A percentile compares a stretch with the other conserved stretches of the same genome.
Evolutionary conservation across 2,888 invertebrate genomes (phyloP).

Genomic region (Cryptocephalus moraei): DNA sequence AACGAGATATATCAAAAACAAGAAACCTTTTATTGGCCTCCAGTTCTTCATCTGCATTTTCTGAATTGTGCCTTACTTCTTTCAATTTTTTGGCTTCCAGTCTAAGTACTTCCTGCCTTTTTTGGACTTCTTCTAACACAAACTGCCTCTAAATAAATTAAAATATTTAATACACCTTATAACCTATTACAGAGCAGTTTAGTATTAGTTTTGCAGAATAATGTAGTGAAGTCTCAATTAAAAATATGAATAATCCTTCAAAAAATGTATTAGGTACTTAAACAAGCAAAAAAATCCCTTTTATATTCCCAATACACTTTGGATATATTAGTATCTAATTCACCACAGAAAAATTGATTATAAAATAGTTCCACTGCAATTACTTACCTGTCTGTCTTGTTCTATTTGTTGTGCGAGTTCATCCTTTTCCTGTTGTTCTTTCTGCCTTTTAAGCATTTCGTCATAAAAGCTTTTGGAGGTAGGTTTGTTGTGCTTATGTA

Average conservation of each 20-base stretch:
- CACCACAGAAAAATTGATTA: neutral
- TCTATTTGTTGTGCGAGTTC: slow-evolving; percentile 51
- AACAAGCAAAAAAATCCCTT: neutral
- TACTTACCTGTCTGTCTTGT: slow-evolving; percentile 53
- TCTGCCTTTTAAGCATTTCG: slow-evolving; percentile 71
- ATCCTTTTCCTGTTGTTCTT: slow-evolving; percentile 54
- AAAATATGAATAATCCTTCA: too few relatives aligned
- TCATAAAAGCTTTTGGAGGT: slow-evolving; percentile 78
- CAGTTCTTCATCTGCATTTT: slow-evolving; percentile 16
- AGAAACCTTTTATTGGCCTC: slow-evolving; percentile 10
- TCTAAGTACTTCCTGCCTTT: slow-evolving; percentile 66
- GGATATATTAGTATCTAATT: too few relatives aligned
- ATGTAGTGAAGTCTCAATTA: too few relatives aligned
- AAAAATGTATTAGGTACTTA: too few relatives aligned
- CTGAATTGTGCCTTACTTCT: slow-evolving; percentile 26
- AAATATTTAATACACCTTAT: too few relatives aligned
- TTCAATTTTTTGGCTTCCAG: slow-evolving; percentile 50
- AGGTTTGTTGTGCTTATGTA: slow-evolving; percentile 73
- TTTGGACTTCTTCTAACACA: slow-evolving; percentile 65
- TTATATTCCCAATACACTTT: too few relatives aligned
- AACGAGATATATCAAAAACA: slow-evolving; percentile 8
- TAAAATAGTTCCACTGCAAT: neutral
- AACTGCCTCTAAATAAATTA: slow-evolving; percentile 45
- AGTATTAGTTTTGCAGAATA: too few relatives aligned
- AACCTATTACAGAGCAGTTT: slow-evolving; percentile 3